Conservation (phyloP, 2,888 invertebrate species). For the Periphyllus acericola region DNA sequence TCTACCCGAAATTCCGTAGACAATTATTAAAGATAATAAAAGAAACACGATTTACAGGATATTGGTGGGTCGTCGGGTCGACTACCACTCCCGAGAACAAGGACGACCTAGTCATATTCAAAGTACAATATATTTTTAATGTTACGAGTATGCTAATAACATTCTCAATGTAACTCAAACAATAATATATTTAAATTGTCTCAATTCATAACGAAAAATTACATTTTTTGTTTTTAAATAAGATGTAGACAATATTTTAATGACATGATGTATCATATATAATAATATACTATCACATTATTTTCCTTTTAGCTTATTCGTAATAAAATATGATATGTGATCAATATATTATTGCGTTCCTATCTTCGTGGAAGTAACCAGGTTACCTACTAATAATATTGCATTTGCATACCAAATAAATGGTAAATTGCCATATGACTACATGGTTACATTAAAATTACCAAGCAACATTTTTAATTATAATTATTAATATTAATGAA, state of each 20-base stretch:
- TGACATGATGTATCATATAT: not conserved
- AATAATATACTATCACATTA: not conserved
- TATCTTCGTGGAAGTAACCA: no score
- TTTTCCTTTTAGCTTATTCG: no score
- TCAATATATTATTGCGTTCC: no score
- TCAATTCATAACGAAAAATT: not conserved
- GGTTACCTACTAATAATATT: no score
- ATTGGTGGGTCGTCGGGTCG: conserved; percentile 12
- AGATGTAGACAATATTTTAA: not conserved
- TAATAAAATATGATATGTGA: no score
- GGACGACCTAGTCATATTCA: conserved; percentile 9
- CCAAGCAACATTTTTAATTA: no score
- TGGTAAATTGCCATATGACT: no score
- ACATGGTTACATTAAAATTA: no score
- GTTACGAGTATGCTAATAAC: not conserved
- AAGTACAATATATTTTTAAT: not conserved
- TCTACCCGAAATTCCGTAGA: not conserved
- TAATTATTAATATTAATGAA: no score
- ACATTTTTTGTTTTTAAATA: not conserved
- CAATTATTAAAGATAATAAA: conserved; percentile 2
- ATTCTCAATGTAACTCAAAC: not conserved
- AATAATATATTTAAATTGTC: not conserved
- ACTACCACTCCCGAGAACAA: conserved; percentile 17
- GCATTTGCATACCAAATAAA: no score
- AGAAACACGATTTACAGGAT: conserved; percentile 1